Evolutionary conservation across 1,140 invertebrate species (phyloP).

Genomic region (Forficula auricularia): DNA sequence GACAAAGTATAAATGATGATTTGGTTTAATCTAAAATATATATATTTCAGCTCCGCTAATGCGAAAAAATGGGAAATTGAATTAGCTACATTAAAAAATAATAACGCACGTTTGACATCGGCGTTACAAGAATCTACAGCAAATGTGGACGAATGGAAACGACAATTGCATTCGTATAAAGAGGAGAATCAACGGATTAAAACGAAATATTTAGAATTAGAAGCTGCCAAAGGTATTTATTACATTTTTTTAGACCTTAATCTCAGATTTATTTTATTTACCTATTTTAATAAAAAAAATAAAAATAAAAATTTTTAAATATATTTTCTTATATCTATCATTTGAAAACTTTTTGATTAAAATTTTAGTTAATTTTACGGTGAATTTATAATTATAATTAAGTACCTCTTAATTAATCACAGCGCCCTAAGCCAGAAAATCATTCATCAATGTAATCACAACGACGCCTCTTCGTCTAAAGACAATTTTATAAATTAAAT

Average conservation of each 20-base stretch:
- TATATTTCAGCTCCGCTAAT: slow-evolving; percentile 78
- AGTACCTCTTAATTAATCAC: too few relatives aligned
- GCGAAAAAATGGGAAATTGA: slow-evolving; percentile 98
- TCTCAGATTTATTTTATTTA: background rate
- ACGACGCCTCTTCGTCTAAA: too few relatives aligned
- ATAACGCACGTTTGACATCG: slow-evolving; percentile 83
- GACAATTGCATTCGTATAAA: slow-evolving; percentile 86
- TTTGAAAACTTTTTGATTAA: too few relatives aligned
- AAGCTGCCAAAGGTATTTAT: slow-evolving; percentile 41
- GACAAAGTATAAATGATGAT: too few relatives aligned
- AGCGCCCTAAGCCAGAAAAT: too few relatives aligned
- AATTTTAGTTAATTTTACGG: too few relatives aligned
- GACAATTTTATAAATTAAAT: too few relatives aligned
- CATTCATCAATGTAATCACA: too few relatives aligned
- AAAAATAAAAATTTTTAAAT: slow-evolving; percentile 2
- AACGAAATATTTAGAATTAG: slow-evolving; percentile 51
- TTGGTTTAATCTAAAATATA: too few relatives aligned
- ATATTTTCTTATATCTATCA: too few relatives aligned
- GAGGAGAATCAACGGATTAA: slow-evolving; percentile 86
- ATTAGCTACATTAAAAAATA: slow-evolving; percentile 85
- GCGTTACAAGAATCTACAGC: slow-evolving; percentile 92
- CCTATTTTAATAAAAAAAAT: background rate
- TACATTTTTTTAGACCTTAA: too few relatives aligned
- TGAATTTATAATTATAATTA: too few relatives aligned
- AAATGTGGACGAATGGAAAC: slow-evolving; percentile 97